Base-by-base conservation (phyloP, 2,797 vertebrate species). In the Threskiornis aethiopicus region DNA sequence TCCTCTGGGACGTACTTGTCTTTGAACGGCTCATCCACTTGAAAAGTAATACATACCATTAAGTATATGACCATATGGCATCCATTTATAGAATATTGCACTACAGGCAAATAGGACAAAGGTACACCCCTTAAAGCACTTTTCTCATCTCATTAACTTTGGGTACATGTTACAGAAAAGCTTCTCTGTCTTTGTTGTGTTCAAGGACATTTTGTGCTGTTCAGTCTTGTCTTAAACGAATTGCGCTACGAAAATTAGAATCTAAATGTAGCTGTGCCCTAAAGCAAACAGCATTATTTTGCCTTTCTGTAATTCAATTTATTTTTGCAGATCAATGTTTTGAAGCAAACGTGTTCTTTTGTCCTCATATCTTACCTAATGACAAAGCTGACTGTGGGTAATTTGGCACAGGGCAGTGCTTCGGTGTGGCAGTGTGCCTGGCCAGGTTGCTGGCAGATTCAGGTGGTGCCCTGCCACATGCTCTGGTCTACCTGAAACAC, bases 81-180 rank as follows among this genome's bases (percentile, higher is more conserved):
- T 85, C 96, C 95, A 61, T 95, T 97, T 97, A 94, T 95, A 95
- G 97, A 92, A 61, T 37, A 85, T 62, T 85, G 88, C 94, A 85
- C 94, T 73, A 37, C 84, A 87, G 96, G 92, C 93, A 92, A 35
- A 61, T 3, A 89, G 94, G 93, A 97, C 84, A 71, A 78, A 94
- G 96, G 91, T 83, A 52, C 77, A 41, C 31, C 84, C 91, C 86
- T 95, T 64, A 64, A 49, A 96, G 84, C 84, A n/a, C 81, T 89
- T 11, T 85, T 31, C 88, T 80, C 86, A 57, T 92, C 95, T 96
- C 96, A 94, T 95, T 97, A 93, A 85, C 90, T 95, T 75, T 80
- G 94, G 95, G 93, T 57, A 46, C 88, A 42, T 31, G 91, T 67
- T 55, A 54, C 64, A 82, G 91, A 33, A 80, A 84, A 92, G 78